phyloP scores from a whole-genome alignment of 2,888 invertebrate genomes.

The Lamellibrachia satsuma region DNA sequence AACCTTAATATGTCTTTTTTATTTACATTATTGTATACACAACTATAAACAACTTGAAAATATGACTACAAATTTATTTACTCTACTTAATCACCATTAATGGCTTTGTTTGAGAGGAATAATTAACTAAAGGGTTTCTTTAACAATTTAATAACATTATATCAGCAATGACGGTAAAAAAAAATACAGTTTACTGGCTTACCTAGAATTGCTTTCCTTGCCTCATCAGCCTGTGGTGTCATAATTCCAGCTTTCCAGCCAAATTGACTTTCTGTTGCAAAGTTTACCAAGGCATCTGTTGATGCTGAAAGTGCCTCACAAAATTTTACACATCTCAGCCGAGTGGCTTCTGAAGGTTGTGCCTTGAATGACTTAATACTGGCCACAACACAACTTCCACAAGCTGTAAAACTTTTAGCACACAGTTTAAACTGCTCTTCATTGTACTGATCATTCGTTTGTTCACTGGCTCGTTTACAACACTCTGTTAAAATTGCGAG shows the following conservation, averaged over 20 bases:
- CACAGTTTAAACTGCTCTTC: slow-evolving; percentile 60
- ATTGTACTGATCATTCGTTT: slow-evolving; percentile 47
- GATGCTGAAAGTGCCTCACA: slow-evolving; percentile 60
- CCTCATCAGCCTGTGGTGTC: slow-evolving; percentile 51
- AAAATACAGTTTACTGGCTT: slow-evolving; percentile 27
- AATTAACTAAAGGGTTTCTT: too few relatives aligned
- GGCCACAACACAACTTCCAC: slow-evolving; percentile 57
- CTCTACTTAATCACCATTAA: too few relatives aligned
- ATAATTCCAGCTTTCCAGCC: slow-evolving; percentile 57
- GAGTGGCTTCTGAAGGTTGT: slow-evolving; percentile 48
- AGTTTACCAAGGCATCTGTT: slow-evolving; percentile 55
- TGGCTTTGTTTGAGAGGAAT: too few relatives aligned
- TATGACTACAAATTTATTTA: too few relatives aligned
- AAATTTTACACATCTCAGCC: slow-evolving; percentile 55
- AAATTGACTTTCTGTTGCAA: slow-evolving; percentile 60
- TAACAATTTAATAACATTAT: neutral
- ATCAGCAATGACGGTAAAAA: neutral
- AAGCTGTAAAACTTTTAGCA: slow-evolving; percentile 58
- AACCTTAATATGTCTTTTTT: too few relatives aligned
- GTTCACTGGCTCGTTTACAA: slow-evolving; percentile 54
- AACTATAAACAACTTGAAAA: too few relatives aligned
- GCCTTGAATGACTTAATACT: slow-evolving; percentile 58
- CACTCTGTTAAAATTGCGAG: slow-evolving; percentile 56
- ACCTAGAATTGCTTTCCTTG: slow-evolving; percentile 58
- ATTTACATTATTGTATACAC: too few relatives aligned